Evolutionary conservation across 2,888 invertebrate genomes (phyloP).

Genomic region (Andrena flavipes): DNA sequence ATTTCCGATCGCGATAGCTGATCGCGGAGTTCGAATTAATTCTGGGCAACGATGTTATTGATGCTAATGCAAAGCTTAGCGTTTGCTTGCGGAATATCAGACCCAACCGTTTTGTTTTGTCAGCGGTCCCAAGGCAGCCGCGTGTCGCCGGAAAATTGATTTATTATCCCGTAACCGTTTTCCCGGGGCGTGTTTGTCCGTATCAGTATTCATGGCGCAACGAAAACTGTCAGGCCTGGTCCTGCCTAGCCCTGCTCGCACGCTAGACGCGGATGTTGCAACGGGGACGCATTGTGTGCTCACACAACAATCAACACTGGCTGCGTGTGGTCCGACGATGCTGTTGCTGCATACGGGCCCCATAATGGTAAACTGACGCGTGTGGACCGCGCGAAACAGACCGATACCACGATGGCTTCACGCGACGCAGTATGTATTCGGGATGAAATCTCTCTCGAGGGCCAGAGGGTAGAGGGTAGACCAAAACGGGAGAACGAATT

Average conservation of each 20-base stretch:
- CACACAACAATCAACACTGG: conserved; percentile 77
- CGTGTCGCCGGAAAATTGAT: conserved; percentile 59
- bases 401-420: conserved; percentile 22
- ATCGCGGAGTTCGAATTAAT: neutral
- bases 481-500: conserved; percentile 23
- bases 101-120: conserved; percentile 19
- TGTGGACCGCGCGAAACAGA: conserved; percentile 24
- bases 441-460: conserved; percentile 24
- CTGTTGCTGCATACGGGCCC: conserved; percentile 66
- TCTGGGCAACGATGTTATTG: too few species aligned
- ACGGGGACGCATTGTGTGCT: conserved; percentile 75
- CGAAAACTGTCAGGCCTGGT: conserved; percentile 65
- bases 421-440: conserved; percentile 38
- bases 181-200: conserved; percentile 52
- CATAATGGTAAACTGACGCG: conserved; percentile 56
- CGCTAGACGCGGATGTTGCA: conserved; percentile 61
- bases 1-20: neutral
- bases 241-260: conserved; percentile 23
- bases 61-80: neutral
- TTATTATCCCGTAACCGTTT: conserved; percentile 63
- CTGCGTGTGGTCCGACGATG: conserved; percentile 58
- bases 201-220: conserved; percentile 62
- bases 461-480: neutral
- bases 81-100: too few species aligned
- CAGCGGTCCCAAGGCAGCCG: conserved; percentile 8